Percentiles rank a stretch among this genome's conserved stretches.
Evolutionary conservation across 2,113 vertebrate genomes (phyloP).

Genomic region (Ginglymostoma cirratum): DNA sequence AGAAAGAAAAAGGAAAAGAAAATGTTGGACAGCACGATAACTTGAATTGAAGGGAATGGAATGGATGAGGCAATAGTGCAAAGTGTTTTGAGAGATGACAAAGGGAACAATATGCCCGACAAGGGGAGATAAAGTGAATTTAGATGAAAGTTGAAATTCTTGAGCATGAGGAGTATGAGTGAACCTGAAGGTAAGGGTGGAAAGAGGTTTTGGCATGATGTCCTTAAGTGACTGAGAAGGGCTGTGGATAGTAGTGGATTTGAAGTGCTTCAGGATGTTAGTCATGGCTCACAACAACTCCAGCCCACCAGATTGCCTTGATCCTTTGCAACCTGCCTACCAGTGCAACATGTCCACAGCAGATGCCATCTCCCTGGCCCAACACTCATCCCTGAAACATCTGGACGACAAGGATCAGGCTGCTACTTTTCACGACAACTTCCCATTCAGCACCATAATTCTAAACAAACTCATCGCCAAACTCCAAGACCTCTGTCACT

Average conservation of each 20-base stretch:
- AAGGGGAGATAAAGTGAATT: not conserved
- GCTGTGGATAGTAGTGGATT: not conserved
- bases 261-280: not conserved
- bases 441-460: too few species aligned
- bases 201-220: not conserved
- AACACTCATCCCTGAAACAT: too few species aligned
- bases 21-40: not conserved
- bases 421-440: too few species aligned
- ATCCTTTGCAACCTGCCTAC: too few species aligned
- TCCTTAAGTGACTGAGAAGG: not conserved
- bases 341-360: too few species aligned
- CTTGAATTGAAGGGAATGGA: not conserved
- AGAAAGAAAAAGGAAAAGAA: not conserved
- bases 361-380: too few species aligned
- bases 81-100: not conserved
- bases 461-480: too few species aligned
- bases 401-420: too few species aligned
- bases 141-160: not conserved
- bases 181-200: not conserved
- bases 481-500: too few species aligned
- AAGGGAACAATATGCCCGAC: not conserved
- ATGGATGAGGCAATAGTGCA: not conserved
- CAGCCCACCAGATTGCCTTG: too few species aligned
- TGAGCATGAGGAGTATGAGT: not conserved
- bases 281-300: too few species aligned